Evolutionary conservation across 2,113 vertebrate genomes (phyloP).

Genomic region (Xyrauchen texanus): DNA sequence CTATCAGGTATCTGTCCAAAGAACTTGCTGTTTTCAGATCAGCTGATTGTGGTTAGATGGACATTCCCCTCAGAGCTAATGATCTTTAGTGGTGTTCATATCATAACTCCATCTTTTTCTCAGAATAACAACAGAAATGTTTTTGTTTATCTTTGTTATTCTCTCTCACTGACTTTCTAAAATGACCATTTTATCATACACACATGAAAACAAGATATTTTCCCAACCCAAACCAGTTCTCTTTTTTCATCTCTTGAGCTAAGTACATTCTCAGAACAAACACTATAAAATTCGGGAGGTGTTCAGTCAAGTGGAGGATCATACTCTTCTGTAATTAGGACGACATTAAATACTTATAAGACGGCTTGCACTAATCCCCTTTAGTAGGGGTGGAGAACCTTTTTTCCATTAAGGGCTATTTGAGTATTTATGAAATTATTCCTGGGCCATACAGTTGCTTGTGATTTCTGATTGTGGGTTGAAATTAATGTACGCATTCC

Average conservation of each 20-base stretch:
- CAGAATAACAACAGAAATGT: not conserved
- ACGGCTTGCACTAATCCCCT: conserved; percentile 30
- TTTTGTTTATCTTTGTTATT: not conserved
- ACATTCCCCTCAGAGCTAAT: conserved; percentile 13
- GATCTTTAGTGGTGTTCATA: conserved; percentile 24
- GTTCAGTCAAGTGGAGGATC: conserved; percentile 33
- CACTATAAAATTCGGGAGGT: not conserved
- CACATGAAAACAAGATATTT: too few species aligned
- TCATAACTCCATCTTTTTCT: conserved; percentile 3
- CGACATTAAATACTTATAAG: conserved; percentile 50
- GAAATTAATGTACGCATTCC: too few species aligned
- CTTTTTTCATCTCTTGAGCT: too few species aligned
- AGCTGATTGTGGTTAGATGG: conserved; percentile 31
- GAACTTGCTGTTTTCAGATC: conserved; percentile 31
- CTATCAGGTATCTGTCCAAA: conserved; percentile 7
- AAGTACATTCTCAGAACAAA: too few species aligned
- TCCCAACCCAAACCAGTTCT: too few species aligned
- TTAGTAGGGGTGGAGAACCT: conserved; percentile 18
- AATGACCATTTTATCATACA: too few species aligned
- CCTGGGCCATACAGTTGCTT: too few species aligned
- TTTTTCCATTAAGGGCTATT: conserved; percentile 42
- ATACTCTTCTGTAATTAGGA: not conserved
- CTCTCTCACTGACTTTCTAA: too few species aligned
- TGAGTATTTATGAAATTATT: not conserved
- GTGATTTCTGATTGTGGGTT: too few species aligned